Conservation (phyloP, 2,888 invertebrate genomes). For the Gisinianus flammeolus region DNA sequence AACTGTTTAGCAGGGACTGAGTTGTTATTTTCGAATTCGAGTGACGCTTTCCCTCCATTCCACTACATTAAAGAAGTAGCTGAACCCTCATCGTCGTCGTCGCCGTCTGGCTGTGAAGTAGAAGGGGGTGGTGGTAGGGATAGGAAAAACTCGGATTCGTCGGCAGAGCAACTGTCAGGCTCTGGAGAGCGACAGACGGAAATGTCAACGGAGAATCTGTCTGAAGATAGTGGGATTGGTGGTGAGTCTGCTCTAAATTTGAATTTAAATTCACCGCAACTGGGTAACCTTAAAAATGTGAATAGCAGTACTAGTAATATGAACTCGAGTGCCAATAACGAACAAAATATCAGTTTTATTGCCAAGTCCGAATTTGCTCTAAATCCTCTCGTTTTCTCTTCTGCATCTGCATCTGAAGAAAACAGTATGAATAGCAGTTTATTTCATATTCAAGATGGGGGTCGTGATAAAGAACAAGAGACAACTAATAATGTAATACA, state of each 20-base stretch:
- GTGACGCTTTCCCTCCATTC: constrained; percentile 58
- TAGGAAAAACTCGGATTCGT: constrained; percentile 40
- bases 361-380: constrained; percentile 56
- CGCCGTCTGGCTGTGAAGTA: constrained; percentile 12
- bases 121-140: constrained; percentile 14
- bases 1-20: constrained; percentile 60
- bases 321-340: constrained; percentile 15
- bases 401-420: constrained; percentile 52
- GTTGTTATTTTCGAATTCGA: constrained; percentile 58
- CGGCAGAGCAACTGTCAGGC: constrained; percentile 28
- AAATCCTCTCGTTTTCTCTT: constrained; percentile 58
- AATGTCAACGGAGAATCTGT: constrained; percentile 57
- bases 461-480: not conserved
- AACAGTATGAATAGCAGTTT: constrained; percentile 35
- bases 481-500: not conserved
- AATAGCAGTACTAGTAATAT: not conserved
- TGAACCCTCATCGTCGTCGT: constrained; percentile 52
- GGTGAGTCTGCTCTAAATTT: constrained; percentile 29
- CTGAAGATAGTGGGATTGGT: constrained; percentile 56
- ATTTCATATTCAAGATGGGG: constrained; percentile 8
- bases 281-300: not conserved
- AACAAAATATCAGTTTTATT: constrained; percentile 7
- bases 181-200: constrained; percentile 26
- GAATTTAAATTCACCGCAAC: not conserved
- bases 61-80: constrained; percentile 57